Conservation (phyloP, 2,113 vertebrate species). For the Campylomormyrus tamandua region DNA sequence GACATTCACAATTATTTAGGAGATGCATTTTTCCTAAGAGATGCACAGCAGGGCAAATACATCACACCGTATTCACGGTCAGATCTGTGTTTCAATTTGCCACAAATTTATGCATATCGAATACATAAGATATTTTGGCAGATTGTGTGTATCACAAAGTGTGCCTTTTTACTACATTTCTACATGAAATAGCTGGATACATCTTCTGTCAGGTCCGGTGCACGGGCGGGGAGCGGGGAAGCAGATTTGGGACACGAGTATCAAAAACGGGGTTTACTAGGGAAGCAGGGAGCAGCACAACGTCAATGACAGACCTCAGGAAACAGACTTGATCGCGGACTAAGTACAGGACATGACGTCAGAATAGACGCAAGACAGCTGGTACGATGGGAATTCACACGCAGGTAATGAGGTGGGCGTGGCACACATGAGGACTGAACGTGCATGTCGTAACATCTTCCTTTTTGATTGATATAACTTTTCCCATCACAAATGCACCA, state of each 20-base stretch:
- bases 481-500: not conserved
- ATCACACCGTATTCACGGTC: not conserved
- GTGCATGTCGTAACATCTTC: not conserved
- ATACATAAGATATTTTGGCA: not conserved
- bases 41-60: not conserved
- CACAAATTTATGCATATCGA: not conserved
- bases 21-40: not conserved
- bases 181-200: not conserved
- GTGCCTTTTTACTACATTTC: not conserved
- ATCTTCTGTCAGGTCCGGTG: not conserved
- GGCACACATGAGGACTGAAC: no score
- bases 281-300: no score
- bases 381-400: no score
- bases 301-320: no score
- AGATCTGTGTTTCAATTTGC: not conserved
- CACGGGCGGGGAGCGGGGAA: no score
- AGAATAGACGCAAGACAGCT: no score
- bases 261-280: no score
- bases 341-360: no score
- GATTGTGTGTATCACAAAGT: not conserved
- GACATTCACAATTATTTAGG: not conserved
- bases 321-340: no score
- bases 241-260: no score
- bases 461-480: not conserved
- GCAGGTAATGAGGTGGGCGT: no score